Evolutionary conservation across 2,888 invertebrate genomes (phyloP).

Genomic region (Scaptomyza parva): DNA sequence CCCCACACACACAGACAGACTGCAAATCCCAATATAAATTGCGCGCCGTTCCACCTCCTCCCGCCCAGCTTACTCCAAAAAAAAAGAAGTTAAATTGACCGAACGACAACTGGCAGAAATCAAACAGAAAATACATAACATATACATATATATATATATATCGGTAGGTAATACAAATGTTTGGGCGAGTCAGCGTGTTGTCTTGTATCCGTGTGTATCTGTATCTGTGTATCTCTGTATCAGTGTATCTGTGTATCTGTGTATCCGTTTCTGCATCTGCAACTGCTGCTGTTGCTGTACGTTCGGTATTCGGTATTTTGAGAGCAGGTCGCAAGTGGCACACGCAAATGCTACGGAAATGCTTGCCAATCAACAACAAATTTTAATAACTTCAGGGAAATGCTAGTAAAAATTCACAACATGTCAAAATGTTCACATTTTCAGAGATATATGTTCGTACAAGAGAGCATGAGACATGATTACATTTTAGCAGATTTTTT

Average conservation of each 20-base stretch:
- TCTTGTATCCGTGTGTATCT: conserved; percentile 10
- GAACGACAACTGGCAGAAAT: conserved; percentile 6
- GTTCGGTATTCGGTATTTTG: too few relatives aligned
- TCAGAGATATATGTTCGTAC: background rate
- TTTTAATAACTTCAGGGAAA: conserved; percentile 28
- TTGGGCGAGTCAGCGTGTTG: conserved; percentile 18
- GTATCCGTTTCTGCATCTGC: conserved; percentile 5
- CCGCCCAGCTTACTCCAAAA: too few relatives aligned
- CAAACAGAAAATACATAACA: conserved; percentile 26
- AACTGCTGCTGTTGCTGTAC: too few relatives aligned
- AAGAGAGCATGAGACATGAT: too few relatives aligned
- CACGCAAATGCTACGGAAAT: conserved; percentile 34
- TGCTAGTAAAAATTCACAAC: conserved; percentile 11
- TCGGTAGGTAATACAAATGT: conserved; percentile 21
- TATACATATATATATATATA: conserved; percentile 7
- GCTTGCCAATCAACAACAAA: conserved; percentile 28
- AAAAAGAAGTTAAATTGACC: background rate
- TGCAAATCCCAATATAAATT: conserved; percentile 48
- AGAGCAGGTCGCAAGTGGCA: background rate
- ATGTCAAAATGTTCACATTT: background rate
- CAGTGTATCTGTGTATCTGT: conserved; percentile 10
- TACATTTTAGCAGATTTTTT: background rate
- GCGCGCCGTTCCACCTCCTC: conserved; percentile 29
- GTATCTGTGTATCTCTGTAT: conserved; percentile 16
- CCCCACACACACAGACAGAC: conserved; percentile 7